Percentiles rank a stretch among this genome's conserved stretches.
Evolutionary conservation across 35 echinoderm and acorn worm species (phyloP).

Genomic region (Apostichopus californicus): DNA sequence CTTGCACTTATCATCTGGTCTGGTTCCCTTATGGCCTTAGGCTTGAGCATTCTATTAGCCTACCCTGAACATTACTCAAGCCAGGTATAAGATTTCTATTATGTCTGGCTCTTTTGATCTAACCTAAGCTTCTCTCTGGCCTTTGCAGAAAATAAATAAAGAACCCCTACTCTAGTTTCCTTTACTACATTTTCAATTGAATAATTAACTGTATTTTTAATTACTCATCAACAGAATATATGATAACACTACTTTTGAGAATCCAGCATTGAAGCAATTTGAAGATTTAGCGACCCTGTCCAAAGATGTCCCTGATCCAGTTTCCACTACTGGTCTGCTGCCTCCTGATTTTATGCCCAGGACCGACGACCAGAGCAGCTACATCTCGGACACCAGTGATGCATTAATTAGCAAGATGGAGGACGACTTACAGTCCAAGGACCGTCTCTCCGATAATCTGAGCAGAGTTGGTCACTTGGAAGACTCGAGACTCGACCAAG

Average conservation of each 20-base stretch:
- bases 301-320: not conserved
- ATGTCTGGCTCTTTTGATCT: too few relatives aligned
- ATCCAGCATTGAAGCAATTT: slow-evolving; percentile 47
- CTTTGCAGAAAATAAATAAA: too few relatives aligned
- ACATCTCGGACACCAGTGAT: slow-evolving; percentile 17
- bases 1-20: too few relatives aligned
- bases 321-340: not conserved
- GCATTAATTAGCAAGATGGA: slow-evolving; percentile 14
- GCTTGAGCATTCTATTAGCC: too few relatives aligned
- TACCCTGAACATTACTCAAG: too few relatives aligned
- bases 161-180: too few relatives aligned
- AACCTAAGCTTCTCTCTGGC: too few relatives aligned
- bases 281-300: slow-evolving; percentile 39
- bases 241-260: slow-evolving; percentile 44
- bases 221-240: slow-evolving; percentile 20
- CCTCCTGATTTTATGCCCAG: not conserved
- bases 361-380: not conserved
- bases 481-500: slow-evolving; percentile 37
- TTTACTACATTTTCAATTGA: too few relatives aligned
- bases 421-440: slow-evolving; percentile 1
- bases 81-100: too few relatives aligned
- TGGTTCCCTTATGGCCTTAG: too few relatives aligned
- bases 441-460: slow-evolving; percentile 38
- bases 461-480: slow-evolving; percentile 66
- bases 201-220: not conserved